Conservation (phyloP, 2,888 invertebrate species). For the Drosophila nigricruria region DNA sequence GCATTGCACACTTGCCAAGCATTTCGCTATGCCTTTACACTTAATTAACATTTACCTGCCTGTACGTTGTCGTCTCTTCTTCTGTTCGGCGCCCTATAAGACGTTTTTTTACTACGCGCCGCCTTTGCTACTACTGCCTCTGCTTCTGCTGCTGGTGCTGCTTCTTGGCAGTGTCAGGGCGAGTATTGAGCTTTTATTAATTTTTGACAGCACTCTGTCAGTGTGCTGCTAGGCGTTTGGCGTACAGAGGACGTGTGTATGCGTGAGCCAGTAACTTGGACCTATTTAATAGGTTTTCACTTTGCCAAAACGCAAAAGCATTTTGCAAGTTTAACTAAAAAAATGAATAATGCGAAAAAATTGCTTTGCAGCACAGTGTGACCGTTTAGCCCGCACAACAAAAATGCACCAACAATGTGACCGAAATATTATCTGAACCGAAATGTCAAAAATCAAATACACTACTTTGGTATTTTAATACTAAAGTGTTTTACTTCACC, state of each 20-base stretch:
- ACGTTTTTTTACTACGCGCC: slow-evolving; percentile 55
- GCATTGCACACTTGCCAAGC: slow-evolving; percentile 16
- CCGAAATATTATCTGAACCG: not conserved
- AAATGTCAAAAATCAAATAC: slow-evolving; percentile 2
- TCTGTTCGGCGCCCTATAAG: slow-evolving; percentile 33
- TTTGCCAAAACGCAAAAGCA: slow-evolving; percentile 46
- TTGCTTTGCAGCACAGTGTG: slow-evolving; percentile 64
- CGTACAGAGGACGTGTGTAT: slow-evolving; percentile 13
- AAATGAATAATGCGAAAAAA: slow-evolving; percentile 66
- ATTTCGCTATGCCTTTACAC: slow-evolving; percentile 25
- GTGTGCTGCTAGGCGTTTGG: slow-evolving; percentile 9
- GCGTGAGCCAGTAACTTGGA: slow-evolving; percentile 19
- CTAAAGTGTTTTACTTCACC: slow-evolving; percentile 2
- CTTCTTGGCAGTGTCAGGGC: slow-evolving; percentile 59
- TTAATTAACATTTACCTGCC: slow-evolving; percentile 56
- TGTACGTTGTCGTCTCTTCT: slow-evolving; percentile 34
- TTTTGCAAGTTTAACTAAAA: slow-evolving; percentile 58
- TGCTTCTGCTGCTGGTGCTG: slow-evolving; percentile 54
- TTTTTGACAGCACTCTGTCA: slow-evolving; percentile 22
- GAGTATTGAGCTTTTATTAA: slow-evolving; percentile 56
- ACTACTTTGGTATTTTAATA: slow-evolving; percentile 27
- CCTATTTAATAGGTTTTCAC: slow-evolving; percentile 54
- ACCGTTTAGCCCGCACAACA: slow-evolving; percentile 44
- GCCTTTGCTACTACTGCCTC: slow-evolving; percentile 33
- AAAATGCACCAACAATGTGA: slow-evolving; percentile 21